A percentile compares a stretch with the other conserved stretches of the same genome.
Evolutionary conservation across 2,888 invertebrate genomes (phyloP).

Genomic region (Dasysyrphus tricinctus): DNA sequence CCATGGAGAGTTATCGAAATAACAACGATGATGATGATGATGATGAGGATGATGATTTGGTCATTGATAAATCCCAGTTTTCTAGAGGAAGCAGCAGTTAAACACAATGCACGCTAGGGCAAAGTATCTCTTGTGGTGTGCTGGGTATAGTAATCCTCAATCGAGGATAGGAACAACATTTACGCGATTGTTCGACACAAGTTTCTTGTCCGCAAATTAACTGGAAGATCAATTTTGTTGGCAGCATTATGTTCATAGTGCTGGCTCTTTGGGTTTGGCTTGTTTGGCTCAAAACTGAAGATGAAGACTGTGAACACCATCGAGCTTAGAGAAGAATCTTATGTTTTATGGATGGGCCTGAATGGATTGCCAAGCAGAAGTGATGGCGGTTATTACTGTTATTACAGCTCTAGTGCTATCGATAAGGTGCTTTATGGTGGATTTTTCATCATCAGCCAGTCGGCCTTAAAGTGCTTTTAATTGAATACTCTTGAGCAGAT

Average conservation of each 20-base stretch:
- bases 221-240: constrained; percentile 69
- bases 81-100: constrained; percentile 17
- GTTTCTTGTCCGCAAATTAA: constrained; percentile 74
- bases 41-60: constrained; percentile 61
- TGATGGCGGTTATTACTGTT: constrained; percentile 75
- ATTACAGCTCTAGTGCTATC: constrained; percentile 67
- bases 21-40: constrained; percentile 41
- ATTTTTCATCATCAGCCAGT: constrained; percentile 68
- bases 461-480: constrained; percentile 72
- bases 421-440: constrained; percentile 74
- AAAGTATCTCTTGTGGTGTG: not conserved
- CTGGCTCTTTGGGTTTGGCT: constrained; percentile 23
- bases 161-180: constrained; percentile 46
- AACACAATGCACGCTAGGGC: constrained; percentile 50
- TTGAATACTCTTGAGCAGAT: constrained; percentile 63
- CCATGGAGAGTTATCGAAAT: constrained; percentile 53
- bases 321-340: constrained; percentile 33
- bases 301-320: not conserved
- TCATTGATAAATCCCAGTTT: constrained; percentile 69
- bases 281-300: not conserved
- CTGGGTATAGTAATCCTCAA: constrained; percentile 10
- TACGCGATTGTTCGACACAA: constrained; percentile 71
- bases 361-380: constrained; percentile 70
- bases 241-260: not conserved
- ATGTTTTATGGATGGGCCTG: constrained; percentile 24